Percentiles rank a stretch among this genome's conserved stretches.
Conservation (phyloP, 1,140 invertebrate species). For the Doryteuthis pealeii region DNA sequence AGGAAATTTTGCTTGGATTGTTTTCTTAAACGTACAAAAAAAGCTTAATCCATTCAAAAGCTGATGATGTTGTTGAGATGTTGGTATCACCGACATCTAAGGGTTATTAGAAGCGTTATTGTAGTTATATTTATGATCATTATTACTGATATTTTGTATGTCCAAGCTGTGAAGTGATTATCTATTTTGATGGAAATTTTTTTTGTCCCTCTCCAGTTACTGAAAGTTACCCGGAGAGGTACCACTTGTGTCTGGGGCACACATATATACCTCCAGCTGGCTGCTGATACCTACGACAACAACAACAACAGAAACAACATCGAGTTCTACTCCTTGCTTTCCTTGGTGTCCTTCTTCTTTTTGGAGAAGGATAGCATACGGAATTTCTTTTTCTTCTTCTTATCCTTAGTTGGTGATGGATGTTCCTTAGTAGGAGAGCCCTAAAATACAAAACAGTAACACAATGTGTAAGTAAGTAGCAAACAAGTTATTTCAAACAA, state of each 20-base stretch:
- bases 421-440: slow-evolving; percentile 55
- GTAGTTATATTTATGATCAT: no score
- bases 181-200: no score
- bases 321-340: not conserved
- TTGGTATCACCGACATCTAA: no score
- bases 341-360: slow-evolving; percentile 54
- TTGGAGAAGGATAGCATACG: slow-evolving; percentile 59
- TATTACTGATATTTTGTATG: no score
- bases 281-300: not conserved
- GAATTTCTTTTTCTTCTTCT: slow-evolving; percentile 59
- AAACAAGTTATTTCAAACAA: no score
- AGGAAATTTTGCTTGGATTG: no score
- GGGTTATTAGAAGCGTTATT: no score
- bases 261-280: not conserved
- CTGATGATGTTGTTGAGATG: no score
- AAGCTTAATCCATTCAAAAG: no score
- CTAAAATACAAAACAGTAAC: slow-evolving; percentile 37
- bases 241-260: not conserved
- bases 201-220: not conserved
- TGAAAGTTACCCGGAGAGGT: not conserved
- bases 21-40: no score
- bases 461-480: no score
- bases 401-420: slow-evolving; percentile 52
- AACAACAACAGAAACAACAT: slow-evolving; percentile 3
- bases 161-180: no score